Evolutionary conservation across 1,140 invertebrate genomes (phyloP), one percentile per base, ranked within the genome.

Genomic region (Cherax quadricarinatus): DNA sequence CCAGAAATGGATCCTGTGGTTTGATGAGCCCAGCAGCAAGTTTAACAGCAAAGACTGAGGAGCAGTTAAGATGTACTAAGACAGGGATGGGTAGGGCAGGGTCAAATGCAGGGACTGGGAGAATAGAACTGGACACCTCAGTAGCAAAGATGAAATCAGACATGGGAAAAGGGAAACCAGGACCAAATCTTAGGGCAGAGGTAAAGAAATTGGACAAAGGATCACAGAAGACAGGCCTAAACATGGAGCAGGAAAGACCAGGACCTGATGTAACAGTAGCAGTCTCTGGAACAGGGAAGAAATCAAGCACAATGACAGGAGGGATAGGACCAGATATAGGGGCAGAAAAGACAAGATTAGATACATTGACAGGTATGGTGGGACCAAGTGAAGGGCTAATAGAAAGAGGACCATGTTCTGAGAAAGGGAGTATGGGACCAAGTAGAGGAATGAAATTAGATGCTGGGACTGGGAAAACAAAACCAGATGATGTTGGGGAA

Each of bases 21-120:
- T 10, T 75, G 70, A 75, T 75, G 70, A 75, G 30, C 41, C 70
- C 70, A 30, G n/a, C 70, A 75, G n/a, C 70, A 75, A 75, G 70
- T 75, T 21, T 75, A 10, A 75, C 70, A 75, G 70, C 24, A 10
- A 75, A 75, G 70, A 12, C 70, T 75, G 24, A 12, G 9, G 70
- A 24, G 6, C 70, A 24, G 6, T 75, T 75, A 30, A 75, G 70
- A 75, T 21, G 7, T 75, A n/a, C 70, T 7, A 30, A 75, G 70
- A 75, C 70, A 75, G 24, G 24, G 70, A 30, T 75, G 24, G n/a
- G 24, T 66, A 21, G 62, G 62, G 16, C 57, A 60, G 57, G 57
- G 16, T 60, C 57, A 60, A 16, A 16, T 10, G 9, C 57, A 60
- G 16, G 21, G 14, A 75, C n/a, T 75, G 9, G 24, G 70, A 75